A percentile compares a stretch with the other conserved stretches of the same genome.
Conservation (phyloP, 2,888 invertebrate species). For the Craniophora ligustri region DNA sequence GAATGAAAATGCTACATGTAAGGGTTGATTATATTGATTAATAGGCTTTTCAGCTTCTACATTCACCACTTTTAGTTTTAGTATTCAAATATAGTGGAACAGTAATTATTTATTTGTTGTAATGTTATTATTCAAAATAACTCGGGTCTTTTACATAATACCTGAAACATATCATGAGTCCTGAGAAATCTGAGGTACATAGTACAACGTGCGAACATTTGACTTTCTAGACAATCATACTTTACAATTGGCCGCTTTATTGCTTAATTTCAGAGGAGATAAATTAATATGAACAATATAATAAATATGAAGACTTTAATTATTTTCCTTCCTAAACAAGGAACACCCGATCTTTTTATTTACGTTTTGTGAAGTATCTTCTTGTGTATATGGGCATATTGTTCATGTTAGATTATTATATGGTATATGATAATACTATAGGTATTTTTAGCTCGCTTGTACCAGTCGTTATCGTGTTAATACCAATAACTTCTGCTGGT, state of each 20-base stretch:
- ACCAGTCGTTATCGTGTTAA: slow-evolving; percentile 3
- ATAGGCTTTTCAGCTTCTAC: too few species aligned
- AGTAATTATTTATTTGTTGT: too few species aligned
- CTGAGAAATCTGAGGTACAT: too few species aligned
- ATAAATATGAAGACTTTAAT: not conserved
- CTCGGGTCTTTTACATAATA: too few species aligned
- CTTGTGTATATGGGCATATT: not conserved
- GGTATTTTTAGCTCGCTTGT: not conserved
- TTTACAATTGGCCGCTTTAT: not conserved
- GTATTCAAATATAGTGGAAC: too few species aligned
- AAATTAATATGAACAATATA: too few species aligned
- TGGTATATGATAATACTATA: not conserved
- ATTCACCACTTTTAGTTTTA: too few species aligned
- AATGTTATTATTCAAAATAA: too few species aligned
- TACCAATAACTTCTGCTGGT: slow-evolving; percentile 60
- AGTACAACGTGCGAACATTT: too few species aligned
- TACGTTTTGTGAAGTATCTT: not conserved
- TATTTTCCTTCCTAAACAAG: too few species aligned
- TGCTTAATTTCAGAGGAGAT: too few species aligned
- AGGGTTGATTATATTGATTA: not conserved
- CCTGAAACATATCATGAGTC: too few species aligned
- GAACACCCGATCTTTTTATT: not conserved
- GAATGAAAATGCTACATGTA: not conserved
- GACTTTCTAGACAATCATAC: not conserved
- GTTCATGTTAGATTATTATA: not conserved